These are phyloP conservation scores for Myotis planiceps DNA, from an alignment of 2,797 vertebrate genomes.

Conservation along the genomic window DNA sequence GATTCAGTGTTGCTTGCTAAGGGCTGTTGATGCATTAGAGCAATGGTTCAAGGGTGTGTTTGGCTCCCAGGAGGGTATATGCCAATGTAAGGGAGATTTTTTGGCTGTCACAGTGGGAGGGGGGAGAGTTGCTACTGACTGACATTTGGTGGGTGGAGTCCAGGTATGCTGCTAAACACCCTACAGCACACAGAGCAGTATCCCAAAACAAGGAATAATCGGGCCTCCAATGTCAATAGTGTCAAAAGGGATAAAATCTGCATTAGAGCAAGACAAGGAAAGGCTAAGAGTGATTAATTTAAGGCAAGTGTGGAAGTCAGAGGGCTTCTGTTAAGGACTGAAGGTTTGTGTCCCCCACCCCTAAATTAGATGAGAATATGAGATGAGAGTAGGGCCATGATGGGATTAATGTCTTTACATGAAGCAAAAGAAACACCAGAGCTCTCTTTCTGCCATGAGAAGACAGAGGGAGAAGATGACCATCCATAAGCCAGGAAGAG, in stretches of 20 bases:
- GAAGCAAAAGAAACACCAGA: background rate
- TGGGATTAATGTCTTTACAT: background rate
- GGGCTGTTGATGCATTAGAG: background rate
- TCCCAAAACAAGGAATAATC: background rate
- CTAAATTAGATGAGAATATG: too few relatives aligned
- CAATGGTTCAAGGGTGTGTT: background rate
- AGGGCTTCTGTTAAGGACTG: background rate
- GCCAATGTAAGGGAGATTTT: background rate
- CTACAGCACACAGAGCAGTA: fast-evolving
- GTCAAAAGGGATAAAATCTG: background rate
- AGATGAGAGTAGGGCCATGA: background rate
- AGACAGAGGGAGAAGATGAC: background rate
- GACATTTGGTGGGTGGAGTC: background rate
- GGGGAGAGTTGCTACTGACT: background rate
- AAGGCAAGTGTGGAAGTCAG: background rate
- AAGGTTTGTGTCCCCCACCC: background rate
- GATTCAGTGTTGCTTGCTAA: background rate
- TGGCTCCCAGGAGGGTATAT: background rate
- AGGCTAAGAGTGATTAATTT: background rate
- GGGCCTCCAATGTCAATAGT: background rate
- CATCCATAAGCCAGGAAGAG: background rate
- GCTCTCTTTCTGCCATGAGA: background rate
- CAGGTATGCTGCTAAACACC: background rate
- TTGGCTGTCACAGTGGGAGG: background rate
- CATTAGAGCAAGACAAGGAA: background rate